phyloP scores from a whole-genome alignment of 2,888 invertebrate genomes.

The Scaptomyza caliginosa region DNA sequence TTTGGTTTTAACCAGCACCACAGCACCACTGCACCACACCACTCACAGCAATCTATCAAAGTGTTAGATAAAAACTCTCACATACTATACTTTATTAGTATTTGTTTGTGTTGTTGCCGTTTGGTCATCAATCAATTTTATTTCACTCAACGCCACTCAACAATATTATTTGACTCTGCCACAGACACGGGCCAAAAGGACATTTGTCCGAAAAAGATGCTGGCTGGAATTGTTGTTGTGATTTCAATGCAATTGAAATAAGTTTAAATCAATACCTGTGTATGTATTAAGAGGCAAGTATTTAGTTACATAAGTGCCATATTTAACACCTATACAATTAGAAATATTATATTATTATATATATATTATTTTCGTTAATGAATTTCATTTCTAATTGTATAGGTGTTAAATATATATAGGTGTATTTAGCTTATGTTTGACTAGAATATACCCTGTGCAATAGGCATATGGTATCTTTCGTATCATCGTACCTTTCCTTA shows the following conservation, averaged over 20 bases:
- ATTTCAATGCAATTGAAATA: slow-evolving; percentile 27
- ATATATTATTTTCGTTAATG: too few relatives aligned
- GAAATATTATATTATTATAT: not conserved
- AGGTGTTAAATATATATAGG: not conserved
- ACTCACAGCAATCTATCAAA: slow-evolving; percentile 73
- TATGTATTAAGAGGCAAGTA: not conserved
- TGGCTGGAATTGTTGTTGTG: slow-evolving; percentile 5
- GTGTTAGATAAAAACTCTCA: slow-evolving; percentile 55
- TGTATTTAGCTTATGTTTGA: not conserved
- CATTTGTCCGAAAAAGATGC: not conserved
- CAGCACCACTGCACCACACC: slow-evolving; percentile 13
- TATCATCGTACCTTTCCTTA: too few relatives aligned
- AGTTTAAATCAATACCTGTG: slow-evolving; percentile 3
- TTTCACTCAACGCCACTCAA: slow-evolving; percentile 59
- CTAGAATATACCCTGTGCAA: not conserved
- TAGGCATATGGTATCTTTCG: too few relatives aligned
- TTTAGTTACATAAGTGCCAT: not conserved
- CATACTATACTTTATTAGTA: slow-evolving; percentile 39
- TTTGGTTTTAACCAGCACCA: slow-evolving; percentile 32
- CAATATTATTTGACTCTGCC: slow-evolving; percentile 33
- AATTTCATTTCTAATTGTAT: too few relatives aligned
- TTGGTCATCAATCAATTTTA: slow-evolving; percentile 80
- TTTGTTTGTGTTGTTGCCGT: slow-evolving; percentile 23
- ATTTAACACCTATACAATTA: not conserved
- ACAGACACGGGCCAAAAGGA: slow-evolving; percentile 1